phyloP scores from a whole-genome alignment of 30 jellyfish, hydroid and myxozoan species.

The Haliclystus octoradiatus region DNA sequence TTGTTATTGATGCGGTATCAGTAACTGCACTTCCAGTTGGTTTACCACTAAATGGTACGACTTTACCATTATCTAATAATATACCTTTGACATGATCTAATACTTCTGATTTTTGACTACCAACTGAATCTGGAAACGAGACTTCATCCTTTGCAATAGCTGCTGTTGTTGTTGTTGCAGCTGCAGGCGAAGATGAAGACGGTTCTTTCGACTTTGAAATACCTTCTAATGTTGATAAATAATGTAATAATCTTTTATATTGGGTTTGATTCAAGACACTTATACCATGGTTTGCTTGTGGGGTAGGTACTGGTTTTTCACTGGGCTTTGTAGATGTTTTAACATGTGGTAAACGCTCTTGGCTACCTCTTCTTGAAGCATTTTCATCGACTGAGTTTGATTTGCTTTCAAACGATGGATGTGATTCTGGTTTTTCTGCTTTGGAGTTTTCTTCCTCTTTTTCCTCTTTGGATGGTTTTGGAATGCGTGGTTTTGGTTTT shows the following conservation, averaged over 20 bases:
- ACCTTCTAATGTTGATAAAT: conserved; percentile 15
- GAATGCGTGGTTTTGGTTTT: too few relatives aligned
- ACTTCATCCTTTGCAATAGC: conserved; percentile 82
- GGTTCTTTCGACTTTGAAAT: not conserved
- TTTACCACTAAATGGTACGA: conserved; percentile 48
- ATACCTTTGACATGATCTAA: conserved; percentile 75
- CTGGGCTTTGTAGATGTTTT: not conserved
- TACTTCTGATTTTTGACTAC: conserved; percentile 38
- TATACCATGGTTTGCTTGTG: not conserved
- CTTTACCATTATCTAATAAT: conserved; percentile 76
- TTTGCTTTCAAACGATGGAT: not conserved
- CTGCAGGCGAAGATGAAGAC: not conserved
- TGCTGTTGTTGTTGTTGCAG: not conserved
- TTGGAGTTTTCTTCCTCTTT: too few relatives aligned
- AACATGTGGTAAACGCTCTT: not conserved
- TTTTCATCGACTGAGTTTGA: not conserved
- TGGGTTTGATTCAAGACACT: not conserved
- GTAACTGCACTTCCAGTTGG: not conserved
- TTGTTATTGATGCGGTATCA: not conserved
- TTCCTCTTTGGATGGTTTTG: too few relatives aligned
- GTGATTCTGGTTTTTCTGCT: not conserved
- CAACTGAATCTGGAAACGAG: conserved; percentile 52
- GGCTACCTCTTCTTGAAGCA: not conserved
- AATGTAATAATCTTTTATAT: conserved; percentile 9
- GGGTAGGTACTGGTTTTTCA: not conserved